Base-by-base conservation (phyloP, 2,888 invertebrate species). In the Dynastes maya region DNA sequence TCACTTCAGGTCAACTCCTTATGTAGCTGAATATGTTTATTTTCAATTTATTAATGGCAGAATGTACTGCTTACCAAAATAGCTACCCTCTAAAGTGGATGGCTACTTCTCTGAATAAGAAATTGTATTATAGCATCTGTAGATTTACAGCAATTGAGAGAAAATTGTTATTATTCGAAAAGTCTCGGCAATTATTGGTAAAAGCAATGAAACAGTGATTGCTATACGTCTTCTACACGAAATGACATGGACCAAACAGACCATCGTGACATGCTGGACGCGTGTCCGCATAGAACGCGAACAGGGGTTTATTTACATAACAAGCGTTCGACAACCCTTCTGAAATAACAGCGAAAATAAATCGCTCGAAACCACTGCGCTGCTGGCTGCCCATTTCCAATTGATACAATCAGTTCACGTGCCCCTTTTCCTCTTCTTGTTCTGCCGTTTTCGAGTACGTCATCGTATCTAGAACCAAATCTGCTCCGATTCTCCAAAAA, bases 331-430 rank as follows among this genome's bases (percentile, higher is more conserved):
- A 81, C 80, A 83, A 84, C 83, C 84, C 85, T 84, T 84, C 84
- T 85, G 82, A 81, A 80, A 81, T 85, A 84, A 83, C 84, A 84
- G 84, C 78, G 79, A 84, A 84, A 84, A 84, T 84, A 84, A 84
- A 84, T 84, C 83, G 74, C 70, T 58, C 79, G 32, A 37, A 37
- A 76, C 78, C 77, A 8, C 11, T 11, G 9, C 45, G 45, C 45
- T 45, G 8, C 8, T 45, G 8, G 45, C 45, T 11, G 40, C 61
- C 80, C 72, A 82, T 80, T 81, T 8, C 11, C 80, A 53, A 76
- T 80, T 67, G 82, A 82, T 81, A 72, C 80, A 63, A 82, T 82
- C 81, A 76, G 81, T 81, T 82, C 83, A 80, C 80, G 80, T 80
- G 80, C 78, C 78, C 45, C 51, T 6, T n/a, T 51, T 45, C 37